Base-by-base conservation (phyloP, 2,113 vertebrate species). In the Trochalopteron elliotii region DNA sequence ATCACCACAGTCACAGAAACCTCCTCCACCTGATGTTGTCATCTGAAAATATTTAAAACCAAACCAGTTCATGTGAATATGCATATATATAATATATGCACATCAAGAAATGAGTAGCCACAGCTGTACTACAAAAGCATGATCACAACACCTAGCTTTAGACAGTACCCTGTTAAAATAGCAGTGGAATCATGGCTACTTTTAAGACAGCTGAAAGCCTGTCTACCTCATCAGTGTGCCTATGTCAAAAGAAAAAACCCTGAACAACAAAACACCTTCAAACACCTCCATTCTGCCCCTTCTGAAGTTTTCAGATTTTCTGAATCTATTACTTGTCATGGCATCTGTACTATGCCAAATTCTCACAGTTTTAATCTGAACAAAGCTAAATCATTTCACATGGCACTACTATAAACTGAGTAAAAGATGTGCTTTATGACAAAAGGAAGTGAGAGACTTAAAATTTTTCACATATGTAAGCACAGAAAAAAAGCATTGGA, bases 1-100 rank as follows among this genome's bases (percentile, higher is more conserved):
- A 76, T 99, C 99, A 69, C 99, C 99, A 97, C 99, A 99, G 97
- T 99, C 99, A 98, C 99, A 99, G 97, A 99, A 99, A 37, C 99
- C 99, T 81, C 99, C 99, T 56, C 99, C 99, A 88, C 98, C 98
- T 45, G 99, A 99, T 5, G 99, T 99, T 20, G 99, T 99, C 99
- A 99, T 99, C 99, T 99, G 96, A 47, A 96, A 86, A 91, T 18
- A 76, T 96, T 94, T 79, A 11, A 85, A 72, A 89, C n/a, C 59
- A 94, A 55, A 37, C 55, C 20, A 39, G 33, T 57, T 67, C 70
- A 67, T 52, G 10, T 88, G 64, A 92, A 25, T 47, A 80, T 4
- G 13, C 12, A 59, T 14, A 59, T 16, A 53, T 5, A 60, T 7
- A 10, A 64, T 7, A 28, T 3, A 27, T 2, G 10, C 21, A 40